phyloP scores from a whole-genome alignment of 1,140 invertebrate genomes.

The Rhagoletis pomonella region DNA sequence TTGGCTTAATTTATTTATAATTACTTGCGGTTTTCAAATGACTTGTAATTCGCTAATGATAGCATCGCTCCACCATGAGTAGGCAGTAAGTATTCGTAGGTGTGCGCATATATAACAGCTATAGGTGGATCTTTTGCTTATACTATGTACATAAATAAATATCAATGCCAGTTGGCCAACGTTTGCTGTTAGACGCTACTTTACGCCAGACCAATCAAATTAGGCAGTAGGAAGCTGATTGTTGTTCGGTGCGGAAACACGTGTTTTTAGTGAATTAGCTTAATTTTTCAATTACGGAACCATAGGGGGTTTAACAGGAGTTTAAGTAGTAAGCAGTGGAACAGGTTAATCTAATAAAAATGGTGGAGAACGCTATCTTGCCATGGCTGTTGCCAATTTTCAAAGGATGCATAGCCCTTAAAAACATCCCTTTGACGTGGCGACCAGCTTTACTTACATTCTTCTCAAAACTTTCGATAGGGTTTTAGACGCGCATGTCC shows the following conservation, averaged over 20 bases:
- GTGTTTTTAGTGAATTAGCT: neutral
- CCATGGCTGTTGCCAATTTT: too few species aligned
- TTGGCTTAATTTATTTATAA: conserved; percentile 73
- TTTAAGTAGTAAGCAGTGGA: neutral
- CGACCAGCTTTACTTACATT: too few species aligned
- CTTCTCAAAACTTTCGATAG: too few species aligned
- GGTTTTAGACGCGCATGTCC: too few species aligned
- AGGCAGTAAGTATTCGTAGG: neutral
- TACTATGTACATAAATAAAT: neutral
- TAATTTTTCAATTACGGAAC: neutral
- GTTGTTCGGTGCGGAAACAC: neutral
- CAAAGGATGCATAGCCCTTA: too few species aligned
- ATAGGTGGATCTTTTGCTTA: neutral
- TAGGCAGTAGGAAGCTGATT: conserved; percentile 8
- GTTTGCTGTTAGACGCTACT: neutral
- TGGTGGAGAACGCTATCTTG: too few species aligned
- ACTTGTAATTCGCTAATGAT: conserved; percentile 74
- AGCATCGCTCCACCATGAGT: conserved; percentile 20
- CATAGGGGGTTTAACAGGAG: neutral
- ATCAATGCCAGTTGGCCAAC: neutral
- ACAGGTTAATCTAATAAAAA: too few species aligned
- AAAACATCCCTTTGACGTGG: too few species aligned
- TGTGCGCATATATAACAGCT: neutral
- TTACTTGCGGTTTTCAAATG: conserved; percentile 65
- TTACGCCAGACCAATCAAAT: neutral